Evolutionary conservation across 2,888 invertebrate genomes (phyloP).

Genomic region (Tetragonisca angustula): DNA sequence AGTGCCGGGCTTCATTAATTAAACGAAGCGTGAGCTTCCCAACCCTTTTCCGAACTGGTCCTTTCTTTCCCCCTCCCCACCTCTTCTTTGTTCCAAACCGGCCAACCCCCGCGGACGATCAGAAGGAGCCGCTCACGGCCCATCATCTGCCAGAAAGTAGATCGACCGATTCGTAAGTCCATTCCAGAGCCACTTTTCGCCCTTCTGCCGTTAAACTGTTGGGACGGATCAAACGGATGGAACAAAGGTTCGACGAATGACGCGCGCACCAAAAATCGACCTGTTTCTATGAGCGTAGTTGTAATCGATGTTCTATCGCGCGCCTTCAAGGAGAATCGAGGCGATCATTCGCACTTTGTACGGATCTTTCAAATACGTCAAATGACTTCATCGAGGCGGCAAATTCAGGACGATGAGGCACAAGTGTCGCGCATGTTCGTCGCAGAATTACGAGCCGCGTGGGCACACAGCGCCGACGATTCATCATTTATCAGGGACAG

Average conservation of each 20-base stretch:
- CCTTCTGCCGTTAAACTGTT: slow-evolving; percentile 32
- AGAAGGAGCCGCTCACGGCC: slow-evolving; percentile 67
- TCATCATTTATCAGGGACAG: slow-evolving; percentile 69
- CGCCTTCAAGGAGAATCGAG: background rate
- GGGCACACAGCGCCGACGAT: slow-evolving; percentile 42
- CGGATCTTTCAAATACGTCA: background rate
- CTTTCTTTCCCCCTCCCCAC: slow-evolving; percentile 43
- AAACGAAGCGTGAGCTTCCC: slow-evolving; percentile 83
- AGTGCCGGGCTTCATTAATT: slow-evolving; percentile 80
- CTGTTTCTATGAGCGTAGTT: background rate
- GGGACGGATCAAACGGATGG: slow-evolving; percentile 28
- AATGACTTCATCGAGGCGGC: too few species aligned
- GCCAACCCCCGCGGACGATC: slow-evolving; percentile 69
- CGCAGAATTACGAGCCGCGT: slow-evolving; percentile 42
- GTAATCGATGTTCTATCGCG: background rate
- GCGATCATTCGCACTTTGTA: background rate
- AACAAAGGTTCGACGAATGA: slow-evolving; percentile 28
- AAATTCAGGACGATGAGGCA: slow-evolving; percentile 7
- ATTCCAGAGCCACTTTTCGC: slow-evolving; percentile 42
- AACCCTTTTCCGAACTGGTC: slow-evolving; percentile 65
- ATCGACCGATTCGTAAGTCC: slow-evolving; percentile 73
- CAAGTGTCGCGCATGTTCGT: slow-evolving; percentile 28
- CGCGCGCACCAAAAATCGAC: background rate
- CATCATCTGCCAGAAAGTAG: slow-evolving; percentile 72
- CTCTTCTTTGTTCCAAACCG: slow-evolving; percentile 70